Base-by-base conservation (phyloP, 2,113 vertebrate species). In the Oryzias celebensis region DNA sequence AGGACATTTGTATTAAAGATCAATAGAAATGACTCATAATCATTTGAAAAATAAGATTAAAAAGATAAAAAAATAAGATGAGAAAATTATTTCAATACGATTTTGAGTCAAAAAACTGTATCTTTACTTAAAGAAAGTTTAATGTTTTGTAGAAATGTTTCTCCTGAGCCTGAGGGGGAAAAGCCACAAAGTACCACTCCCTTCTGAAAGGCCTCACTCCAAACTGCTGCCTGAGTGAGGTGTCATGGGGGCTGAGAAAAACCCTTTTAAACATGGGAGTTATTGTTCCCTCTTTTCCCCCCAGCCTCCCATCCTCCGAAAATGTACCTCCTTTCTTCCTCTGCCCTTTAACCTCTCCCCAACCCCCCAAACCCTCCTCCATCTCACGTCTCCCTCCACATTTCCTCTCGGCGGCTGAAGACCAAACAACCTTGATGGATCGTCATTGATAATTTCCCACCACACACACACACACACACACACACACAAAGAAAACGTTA, bases 371-470 rank as follows among this genome's bases (percentile, higher is more conserved):
- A 12, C 47, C 90, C 50, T 85, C 85, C 83, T 82, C 81, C 76
- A 72, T 89, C 81, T 76, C 82, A 77, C 83, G 63, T 85, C 80
- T 79, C 77, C 55, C 64, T 65, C 62, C 46, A 71, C 80, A 77
- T 81, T 88, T 81, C 84, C 81, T 75, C 85, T 83, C 71, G 58
- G 77, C 75, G 45, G 69, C 77, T 85, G 63, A 65, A 77, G 84
- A 76, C 82, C 77, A 90, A 91, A 89, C 88, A 85, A 74, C 81
- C 59, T 51, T 82, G 91, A 94, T 91, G 90, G 92, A 93, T 91
- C 69, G 71, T 91, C 91, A 94, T 94, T 92, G 90, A 94, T 94
- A 81, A 91, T 91, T 94, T 91, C 87, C 89, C 90, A 81, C 75
- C 59, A 26, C 45, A 5, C 6, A 14, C 7, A 55, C 12, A 31